Conservation (phyloP, 2,888 invertebrate species). For the Himalopsyche anomala region DNA sequence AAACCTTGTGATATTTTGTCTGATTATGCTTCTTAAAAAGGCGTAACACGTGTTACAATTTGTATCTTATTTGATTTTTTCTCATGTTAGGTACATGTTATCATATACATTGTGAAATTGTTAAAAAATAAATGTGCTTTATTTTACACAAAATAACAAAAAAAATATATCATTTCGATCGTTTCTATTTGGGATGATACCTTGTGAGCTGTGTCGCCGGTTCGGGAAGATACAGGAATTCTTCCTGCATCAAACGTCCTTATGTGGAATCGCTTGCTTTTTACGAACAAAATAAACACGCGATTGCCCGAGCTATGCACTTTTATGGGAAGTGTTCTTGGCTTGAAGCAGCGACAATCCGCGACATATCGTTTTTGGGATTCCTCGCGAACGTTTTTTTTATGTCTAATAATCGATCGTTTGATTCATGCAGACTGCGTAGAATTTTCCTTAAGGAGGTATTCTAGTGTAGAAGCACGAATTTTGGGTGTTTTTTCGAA, state of each 20-base stretch:
- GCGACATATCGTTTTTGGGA: background rate
- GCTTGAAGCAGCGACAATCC: background rate
- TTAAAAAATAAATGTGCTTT: too few relatives aligned
- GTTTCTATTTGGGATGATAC: background rate
- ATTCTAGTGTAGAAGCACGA: too few relatives aligned
- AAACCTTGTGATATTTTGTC: too few relatives aligned
- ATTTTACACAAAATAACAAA: too few relatives aligned
- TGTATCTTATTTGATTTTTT: too few relatives aligned
- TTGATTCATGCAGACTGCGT: background rate
- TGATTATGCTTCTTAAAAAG: too few relatives aligned
- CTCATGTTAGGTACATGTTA: too few relatives aligned
- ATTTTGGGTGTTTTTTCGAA: too few relatives aligned
- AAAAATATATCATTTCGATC: too few relatives aligned
- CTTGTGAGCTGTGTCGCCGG: background rate
- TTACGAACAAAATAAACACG: background rate
- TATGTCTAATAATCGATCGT: background rate
- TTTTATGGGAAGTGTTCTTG: constrained; percentile 6
- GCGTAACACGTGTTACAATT: too few relatives aligned
- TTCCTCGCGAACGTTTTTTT: background rate
- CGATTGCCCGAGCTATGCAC: background rate
- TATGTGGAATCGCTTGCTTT: background rate
- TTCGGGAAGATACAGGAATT: background rate
- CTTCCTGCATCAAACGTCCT: background rate
- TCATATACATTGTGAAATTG: too few relatives aligned
- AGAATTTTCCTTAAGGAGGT: background rate